Evolutionary conservation across 2,113 vertebrate species (phyloP), one percentile per base, ranked within the genome.

Genomic region (Rhombomys opimus): DNA sequence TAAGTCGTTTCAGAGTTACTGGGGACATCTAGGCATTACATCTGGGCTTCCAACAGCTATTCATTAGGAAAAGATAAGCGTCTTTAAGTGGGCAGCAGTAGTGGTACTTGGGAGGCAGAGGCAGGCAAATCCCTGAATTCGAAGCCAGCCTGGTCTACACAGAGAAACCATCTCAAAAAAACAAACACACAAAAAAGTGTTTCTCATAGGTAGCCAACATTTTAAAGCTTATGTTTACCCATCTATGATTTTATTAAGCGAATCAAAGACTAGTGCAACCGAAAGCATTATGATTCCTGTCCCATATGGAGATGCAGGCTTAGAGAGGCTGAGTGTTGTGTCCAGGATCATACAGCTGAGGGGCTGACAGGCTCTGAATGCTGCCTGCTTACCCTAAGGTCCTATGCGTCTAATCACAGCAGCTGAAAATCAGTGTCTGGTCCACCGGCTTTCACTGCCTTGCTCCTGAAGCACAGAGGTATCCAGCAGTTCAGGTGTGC

Each of bases 261-360:
- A 57, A 54, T 7, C 20, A 82, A 82, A 82, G 80, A 59, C 11
- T 4, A n/a, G 11, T 7, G 20, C 54, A n/a, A 61, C 13, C 92
- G 91, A 86, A 87, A 86, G 65, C 2, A 32, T 20, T 27, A 46
- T 46, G 46, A 72, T 20, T 12, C 25, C 32, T 8, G 7, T 46
- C 91, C 77, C 14, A 61, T 1, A 27, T 8, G 65, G 76, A 35
- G 11, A 91, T 68, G 87, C 35, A n/a, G 22, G 81, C 27, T 52
- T 57, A 70, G 90, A 93, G 70, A 89, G 86, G 63, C 30, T 30
- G 70, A 85, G n/a, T n/a, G n/a, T 85, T 52, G 93, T 84, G 46
- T 59, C 57, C 54, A 88, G 78, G 41, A 75, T 72, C 90, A 54
- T 35, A 80, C n/a, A 84, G 94, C 50, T 54, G 27, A 75, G n/a